Conservation (phyloP, 1,140 invertebrate species). For the Pseudomyrmex concolor region DNA sequence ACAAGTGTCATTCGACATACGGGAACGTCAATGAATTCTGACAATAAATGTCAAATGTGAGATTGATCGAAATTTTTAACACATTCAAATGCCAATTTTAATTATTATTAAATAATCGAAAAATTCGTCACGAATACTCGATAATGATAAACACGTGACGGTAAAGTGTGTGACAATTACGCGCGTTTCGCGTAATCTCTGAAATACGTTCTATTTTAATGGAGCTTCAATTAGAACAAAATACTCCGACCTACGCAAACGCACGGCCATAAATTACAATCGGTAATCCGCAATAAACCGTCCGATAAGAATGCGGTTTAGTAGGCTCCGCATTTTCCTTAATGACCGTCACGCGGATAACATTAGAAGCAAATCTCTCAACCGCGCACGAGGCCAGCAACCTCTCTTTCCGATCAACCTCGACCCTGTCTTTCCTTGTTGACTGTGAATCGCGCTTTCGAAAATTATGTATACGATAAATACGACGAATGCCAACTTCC, state of each 20-base stretch:
- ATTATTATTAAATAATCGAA: constrained; percentile 31
- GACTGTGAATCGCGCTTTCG: constrained; percentile 20
- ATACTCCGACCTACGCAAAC: neutral
- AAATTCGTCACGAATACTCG: constrained; percentile 1
- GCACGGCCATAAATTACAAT: constrained; percentile 17
- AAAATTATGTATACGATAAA: constrained; percentile 26
- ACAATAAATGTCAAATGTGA: constrained; percentile 24
- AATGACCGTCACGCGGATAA: constrained; percentile 4
- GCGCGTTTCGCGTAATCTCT: neutral
- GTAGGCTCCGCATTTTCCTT: neutral
- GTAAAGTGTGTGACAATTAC: constrained; percentile 1
- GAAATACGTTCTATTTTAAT: constrained; percentile 2
- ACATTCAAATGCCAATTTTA: constrained; percentile 8
- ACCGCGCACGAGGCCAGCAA: constrained; percentile 25
- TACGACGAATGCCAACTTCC: constrained; percentile 48
- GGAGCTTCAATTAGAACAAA: constrained; percentile 28
- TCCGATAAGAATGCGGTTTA: constrained; percentile 31
- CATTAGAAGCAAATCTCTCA: constrained; percentile 36
- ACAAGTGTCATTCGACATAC: too few relatives aligned
- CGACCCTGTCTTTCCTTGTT: constrained; percentile 53
- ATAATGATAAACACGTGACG: constrained; percentile 22
- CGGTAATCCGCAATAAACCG: constrained; percentile 35
- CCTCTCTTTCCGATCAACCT: constrained; percentile 56
- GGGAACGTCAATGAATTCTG: neutral
- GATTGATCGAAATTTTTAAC: constrained; percentile 21